Evolutionary conservation across 2,888 invertebrate species (phyloP), one percentile per base, ranked within the genome.

Genomic region (Sialis fuliginosa): DNA sequence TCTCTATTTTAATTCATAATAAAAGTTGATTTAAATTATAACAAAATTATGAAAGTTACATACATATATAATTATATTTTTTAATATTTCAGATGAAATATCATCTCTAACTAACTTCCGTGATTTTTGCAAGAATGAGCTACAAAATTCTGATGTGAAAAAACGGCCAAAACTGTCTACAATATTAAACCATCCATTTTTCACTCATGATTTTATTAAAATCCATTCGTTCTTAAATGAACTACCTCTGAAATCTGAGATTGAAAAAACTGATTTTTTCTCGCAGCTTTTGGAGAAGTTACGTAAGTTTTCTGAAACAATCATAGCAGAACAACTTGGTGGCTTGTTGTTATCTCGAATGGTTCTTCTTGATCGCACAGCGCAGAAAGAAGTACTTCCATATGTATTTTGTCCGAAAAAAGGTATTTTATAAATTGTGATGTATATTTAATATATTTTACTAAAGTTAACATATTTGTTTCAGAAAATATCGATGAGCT

Each of bases 201-300:
- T 85, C 59, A 85, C 81, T 55, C 87, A 89, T 59, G 85, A 88
- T 57, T 90, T 91, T 60, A 79, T 91, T 50, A 69, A 74, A 22
- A 83, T 91, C 53, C 79, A 88, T 60, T 80, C 82, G 52, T 91
- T 90, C 65, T 68, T 92, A 1, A 78, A 78, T 54, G 85, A 87
- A 60, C 66, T 92, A 46, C 85, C 91, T 1, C 60, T 91, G 35
- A 90, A 91, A 62, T 71, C 70, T 48, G 80, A 81, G 54, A 68
- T 70, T 45, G 88, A 90, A 54, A 90, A 83, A 60, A 71, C 75
- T 52, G 67, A 74, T 48, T 92, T 92, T 62, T 92, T 92, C 60
- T 72, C 76, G 35, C 72, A 69, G 52, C 70, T 90, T 54, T 69
- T 80, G 45, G 71, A 74, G 46, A 78, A 77, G 54, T 66, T 92